These are phyloP conservation scores for Garrulus glandarius DNA, from an alignment of 2,797 vertebrate genomes.

Conservation along the genomic window DNA sequence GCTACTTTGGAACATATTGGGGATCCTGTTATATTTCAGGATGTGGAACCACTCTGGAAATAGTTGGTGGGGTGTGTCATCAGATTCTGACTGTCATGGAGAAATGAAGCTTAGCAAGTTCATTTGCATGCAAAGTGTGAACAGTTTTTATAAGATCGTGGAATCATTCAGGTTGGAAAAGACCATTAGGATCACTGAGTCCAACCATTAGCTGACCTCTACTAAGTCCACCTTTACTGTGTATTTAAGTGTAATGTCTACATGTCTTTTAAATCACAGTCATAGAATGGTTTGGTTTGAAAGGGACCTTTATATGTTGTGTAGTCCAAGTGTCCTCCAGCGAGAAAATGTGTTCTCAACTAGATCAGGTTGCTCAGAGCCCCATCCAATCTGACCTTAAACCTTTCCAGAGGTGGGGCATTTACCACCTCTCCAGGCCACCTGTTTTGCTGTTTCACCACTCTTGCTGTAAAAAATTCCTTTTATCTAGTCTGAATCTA, in stretches of 20 bases:
- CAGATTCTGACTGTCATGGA: background rate
- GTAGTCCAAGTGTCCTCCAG: background rate
- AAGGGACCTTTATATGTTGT: background rate
- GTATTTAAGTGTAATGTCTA: background rate
- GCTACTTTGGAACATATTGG: background rate
- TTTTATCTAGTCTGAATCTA: background rate
- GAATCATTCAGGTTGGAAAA: background rate
- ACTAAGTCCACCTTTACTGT: background rate
- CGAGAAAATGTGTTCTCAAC: background rate
- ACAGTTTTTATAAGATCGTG: background rate
- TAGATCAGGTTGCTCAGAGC: background rate
- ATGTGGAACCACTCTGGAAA: background rate
- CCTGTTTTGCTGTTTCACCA: background rate
- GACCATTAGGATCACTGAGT: background rate
- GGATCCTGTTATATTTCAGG: rapidly evolving
- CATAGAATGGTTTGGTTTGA: background rate
- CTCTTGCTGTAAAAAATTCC: background rate
- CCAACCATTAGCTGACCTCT: background rate
- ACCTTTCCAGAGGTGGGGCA: background rate
- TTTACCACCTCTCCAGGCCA: background rate
- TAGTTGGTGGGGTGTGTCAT: background rate
- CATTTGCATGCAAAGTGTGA: background rate
- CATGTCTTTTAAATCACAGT: background rate
- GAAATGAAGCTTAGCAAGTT: background rate
- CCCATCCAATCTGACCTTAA: rapidly evolving